These are phyloP conservation scores for Alosa sapidissima DNA, from an alignment of 2,797 vertebrate genomes.

Conservation along the genomic window DNA sequence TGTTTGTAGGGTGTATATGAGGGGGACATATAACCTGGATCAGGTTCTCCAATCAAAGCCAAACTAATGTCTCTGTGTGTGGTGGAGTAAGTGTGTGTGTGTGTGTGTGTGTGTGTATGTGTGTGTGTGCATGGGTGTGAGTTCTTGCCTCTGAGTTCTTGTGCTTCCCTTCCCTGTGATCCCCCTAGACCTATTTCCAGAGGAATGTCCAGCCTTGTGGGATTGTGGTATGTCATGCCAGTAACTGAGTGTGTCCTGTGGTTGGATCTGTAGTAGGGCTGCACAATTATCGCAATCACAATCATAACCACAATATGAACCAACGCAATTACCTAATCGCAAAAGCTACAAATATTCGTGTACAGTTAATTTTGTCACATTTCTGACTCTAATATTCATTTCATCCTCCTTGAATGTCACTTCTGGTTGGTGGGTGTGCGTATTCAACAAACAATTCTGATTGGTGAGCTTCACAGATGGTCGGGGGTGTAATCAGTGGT, in stretches of 20 bases:
- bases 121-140: background rate
- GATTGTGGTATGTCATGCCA: slow-evolving; percentile 14
- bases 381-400: no score
- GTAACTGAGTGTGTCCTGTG: slow-evolving; percentile 29
- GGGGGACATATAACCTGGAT: background rate
- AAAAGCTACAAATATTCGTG: no score
- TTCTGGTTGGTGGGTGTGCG: no score
- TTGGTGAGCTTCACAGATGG: no score
- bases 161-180: background rate
- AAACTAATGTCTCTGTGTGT: background rate
- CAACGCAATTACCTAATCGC: no score
- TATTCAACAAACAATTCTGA: no score
- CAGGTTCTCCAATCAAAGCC: background rate
- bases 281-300: no score
- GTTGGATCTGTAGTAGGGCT: slow-evolving; percentile 27
- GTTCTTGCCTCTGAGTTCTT: background rate
- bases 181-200: background rate
- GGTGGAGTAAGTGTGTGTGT: background rate
- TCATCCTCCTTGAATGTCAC: no score
- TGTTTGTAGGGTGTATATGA: background rate
- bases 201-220: slow-evolving; percentile 21
- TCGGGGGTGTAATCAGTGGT: no score
- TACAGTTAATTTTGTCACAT: no score
- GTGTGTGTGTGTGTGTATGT: background rate
- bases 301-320: no score